phyloP scores from a whole-genome alignment of 1,140 invertebrate species.

The Drosophila sproati region DNA sequence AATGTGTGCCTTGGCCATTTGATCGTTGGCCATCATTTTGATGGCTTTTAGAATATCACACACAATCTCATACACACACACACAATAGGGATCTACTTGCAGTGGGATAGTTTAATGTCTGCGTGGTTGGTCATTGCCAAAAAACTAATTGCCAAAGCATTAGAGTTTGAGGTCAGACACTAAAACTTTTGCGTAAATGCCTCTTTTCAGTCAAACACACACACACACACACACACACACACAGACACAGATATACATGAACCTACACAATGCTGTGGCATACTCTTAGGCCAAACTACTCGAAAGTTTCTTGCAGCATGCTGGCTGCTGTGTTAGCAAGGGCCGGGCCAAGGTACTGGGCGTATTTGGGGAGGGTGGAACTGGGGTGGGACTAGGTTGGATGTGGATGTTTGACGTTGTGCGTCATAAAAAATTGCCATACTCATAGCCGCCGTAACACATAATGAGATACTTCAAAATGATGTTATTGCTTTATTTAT shows the following conservation, averaged over 20 bases:
- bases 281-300: slow-evolving; percentile 67
- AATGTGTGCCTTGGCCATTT: slow-evolving; percentile 74
- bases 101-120: slow-evolving; percentile 44
- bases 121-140: slow-evolving; percentile 39
- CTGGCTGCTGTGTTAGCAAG: slow-evolving; percentile 3
- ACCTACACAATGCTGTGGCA: slow-evolving; percentile 48
- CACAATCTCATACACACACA: neutral
- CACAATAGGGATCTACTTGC: neutral
- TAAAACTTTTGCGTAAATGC: slow-evolving; percentile 77
- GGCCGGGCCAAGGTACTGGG: neutral
- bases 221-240: neutral
- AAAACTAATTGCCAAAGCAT: slow-evolving; percentile 68
- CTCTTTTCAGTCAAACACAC: slow-evolving; percentile 30
- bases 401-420: slow-evolving; percentile 6
- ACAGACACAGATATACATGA: slow-evolving; percentile 11
- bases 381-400: neutral
- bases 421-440: slow-evolving; percentile 74
- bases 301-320: slow-evolving; percentile 38
- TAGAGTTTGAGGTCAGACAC: slow-evolving; percentile 23
- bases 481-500: slow-evolving; percentile 83
- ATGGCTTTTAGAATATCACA: slow-evolving; percentile 55
- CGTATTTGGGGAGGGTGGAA: neutral
- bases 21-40: slow-evolving; percentile 81
- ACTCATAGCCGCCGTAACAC: slow-evolving; percentile 69
- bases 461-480: slow-evolving; percentile 82